phyloP scores from a whole-genome alignment of 2,113 vertebrate species.

The Athene cunicularia region DNA sequence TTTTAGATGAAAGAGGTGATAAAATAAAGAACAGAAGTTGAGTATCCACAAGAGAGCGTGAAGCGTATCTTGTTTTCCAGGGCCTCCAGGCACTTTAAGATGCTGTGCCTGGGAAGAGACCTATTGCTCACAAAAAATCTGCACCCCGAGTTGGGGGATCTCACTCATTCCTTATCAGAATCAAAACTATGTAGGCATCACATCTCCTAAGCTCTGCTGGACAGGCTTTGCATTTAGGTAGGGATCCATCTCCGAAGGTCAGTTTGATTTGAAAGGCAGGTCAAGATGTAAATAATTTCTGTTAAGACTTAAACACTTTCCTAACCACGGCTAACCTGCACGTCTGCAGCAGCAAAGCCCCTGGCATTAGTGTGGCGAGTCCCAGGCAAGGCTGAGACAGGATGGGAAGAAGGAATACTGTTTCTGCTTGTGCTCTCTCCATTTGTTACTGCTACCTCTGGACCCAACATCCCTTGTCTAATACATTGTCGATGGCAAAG shows the following conservation, averaged over 20 bases:
- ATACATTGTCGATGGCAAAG: not conserved
- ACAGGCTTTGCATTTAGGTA: not conserved
- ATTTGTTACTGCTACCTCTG: not conserved
- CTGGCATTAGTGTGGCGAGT: fast-evolving
- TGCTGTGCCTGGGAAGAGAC: not conserved
- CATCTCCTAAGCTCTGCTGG: not conserved
- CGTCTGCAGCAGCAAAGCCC: not conserved
- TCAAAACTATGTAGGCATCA: not conserved
- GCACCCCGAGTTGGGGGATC: not conserved
- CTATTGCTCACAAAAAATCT: not conserved
- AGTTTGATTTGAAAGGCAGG: not conserved
- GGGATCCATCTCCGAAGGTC: not conserved
- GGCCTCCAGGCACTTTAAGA: not conserved
- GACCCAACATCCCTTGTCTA: not conserved
- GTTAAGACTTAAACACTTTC: not conserved
- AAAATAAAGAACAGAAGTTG: not conserved
- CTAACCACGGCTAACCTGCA: not conserved
- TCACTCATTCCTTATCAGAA: fast-evolving
- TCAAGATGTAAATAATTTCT: not conserved
- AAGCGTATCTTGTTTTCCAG: not conserved
- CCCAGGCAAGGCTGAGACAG: not conserved
- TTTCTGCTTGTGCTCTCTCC: not conserved
- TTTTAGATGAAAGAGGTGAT: not conserved
- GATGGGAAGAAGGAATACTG: not conserved
- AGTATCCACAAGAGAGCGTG: not conserved